Evolutionary conservation across 2,113 vertebrate genomes (phyloP), one percentile per base, ranked within the genome.

Genomic region (Anolis carolinensis): DNA sequence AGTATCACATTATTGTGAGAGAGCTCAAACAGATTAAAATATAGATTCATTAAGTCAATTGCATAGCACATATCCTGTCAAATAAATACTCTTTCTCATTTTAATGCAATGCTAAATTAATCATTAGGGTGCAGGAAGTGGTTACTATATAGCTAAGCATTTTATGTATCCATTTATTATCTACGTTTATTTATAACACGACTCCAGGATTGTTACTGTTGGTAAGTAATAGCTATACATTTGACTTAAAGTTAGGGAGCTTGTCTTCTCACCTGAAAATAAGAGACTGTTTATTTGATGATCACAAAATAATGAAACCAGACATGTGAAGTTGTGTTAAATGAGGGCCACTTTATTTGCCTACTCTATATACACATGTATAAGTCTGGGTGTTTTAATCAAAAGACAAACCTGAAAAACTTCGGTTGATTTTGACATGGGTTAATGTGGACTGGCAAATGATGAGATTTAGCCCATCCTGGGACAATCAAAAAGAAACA

Each of bases 1-100:
- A 87, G 78, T 67, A 2, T 91, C 89, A 77, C 63, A 92, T 94
- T 90, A 86, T 85, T 87, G 48, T 83, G 23, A 84, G 59, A 73
- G 79, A 82, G 85, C 91, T 77, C 84, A 78, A 79, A 70, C 14
- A 92, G 76, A 32, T 90, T 78, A 83, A 87, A 92, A 77, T 92
- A 81, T 9, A 88, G 50, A 83, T 73, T 87, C 1, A 79, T 91
- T 85, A 87, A 93, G 89, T 89, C 70, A 84, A 21, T 62, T 71
- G 62, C 74, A 75, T 88, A 78, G 73, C 76, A 87, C 86, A n/a
- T 87, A 39, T 36, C 82, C 70, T 59, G 18, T 2, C 55, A 91
- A 82, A 82, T 77, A 93, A 92, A 74, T 65, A 73, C 25, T 52
- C 6, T 48, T 90, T 92, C 76, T 84, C 1, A 88, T 89, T 0